Evolutionary conservation across 2,888 invertebrate species (phyloP).

Genomic region (Drosophila prolongata): DNA sequence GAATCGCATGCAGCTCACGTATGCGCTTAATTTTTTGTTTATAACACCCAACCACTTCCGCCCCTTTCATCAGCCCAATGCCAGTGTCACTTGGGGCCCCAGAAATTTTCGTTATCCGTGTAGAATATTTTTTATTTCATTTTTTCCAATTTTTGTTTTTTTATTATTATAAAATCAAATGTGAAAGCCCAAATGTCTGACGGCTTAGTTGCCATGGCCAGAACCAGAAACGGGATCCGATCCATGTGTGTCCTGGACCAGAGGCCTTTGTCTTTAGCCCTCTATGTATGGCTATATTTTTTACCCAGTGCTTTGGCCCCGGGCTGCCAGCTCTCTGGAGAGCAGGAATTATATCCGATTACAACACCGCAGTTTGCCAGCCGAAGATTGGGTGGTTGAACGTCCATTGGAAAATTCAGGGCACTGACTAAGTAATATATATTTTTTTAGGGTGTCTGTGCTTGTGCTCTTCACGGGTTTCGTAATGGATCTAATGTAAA

Average conservation of each 20-base stretch:
- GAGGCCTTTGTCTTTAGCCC: conserved; percentile 46
- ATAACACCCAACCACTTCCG: conserved; percentile 48
- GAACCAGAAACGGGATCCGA: conserved; percentile 1
- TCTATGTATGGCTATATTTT: conserved; percentile 10
- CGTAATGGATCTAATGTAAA: conserved; percentile 56
- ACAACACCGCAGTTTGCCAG: conserved; percentile 68
- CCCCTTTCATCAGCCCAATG: conserved; percentile 30
- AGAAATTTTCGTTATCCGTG: conserved; percentile 5
- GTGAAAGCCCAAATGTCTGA: conserved; percentile 58
- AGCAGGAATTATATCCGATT: conserved; percentile 75
- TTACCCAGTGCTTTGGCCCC: conserved; percentile 1
- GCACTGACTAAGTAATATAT: conserved; percentile 24
- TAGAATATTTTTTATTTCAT: conserved; percentile 13
- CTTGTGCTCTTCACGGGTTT: not conserved
- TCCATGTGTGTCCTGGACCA: conserved; percentile 25
- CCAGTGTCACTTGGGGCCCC: conserved; percentile 58
- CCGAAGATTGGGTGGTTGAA: conserved; percentile 50
- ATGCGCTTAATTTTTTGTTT: conserved; percentile 78
- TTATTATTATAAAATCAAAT: conserved; percentile 62
- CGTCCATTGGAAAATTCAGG: conserved; percentile 3
- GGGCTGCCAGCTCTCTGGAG: conserved; percentile 54
- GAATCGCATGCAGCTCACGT: conserved; percentile 67
- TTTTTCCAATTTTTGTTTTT: conserved; percentile 26
- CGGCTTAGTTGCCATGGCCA: conserved; percentile 50
- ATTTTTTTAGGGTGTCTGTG: conserved; percentile 21